These are phyloP conservation scores for Xestia sexstrigata DNA, from an alignment of 2,888 invertebrate species.

Conservation along the genomic window DNA sequence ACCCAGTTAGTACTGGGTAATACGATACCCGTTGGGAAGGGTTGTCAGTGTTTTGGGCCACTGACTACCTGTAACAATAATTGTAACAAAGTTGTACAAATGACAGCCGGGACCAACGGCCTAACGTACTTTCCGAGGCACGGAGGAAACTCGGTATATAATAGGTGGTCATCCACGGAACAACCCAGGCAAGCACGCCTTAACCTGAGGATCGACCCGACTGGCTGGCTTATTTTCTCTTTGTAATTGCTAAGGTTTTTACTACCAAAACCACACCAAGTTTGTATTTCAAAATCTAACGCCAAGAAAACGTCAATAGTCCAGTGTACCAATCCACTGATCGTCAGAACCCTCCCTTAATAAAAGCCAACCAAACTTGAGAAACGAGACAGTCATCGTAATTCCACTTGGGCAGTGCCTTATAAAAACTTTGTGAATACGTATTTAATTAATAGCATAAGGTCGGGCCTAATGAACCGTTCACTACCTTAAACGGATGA, in stretches of 20 bases:
- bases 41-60: too few species aligned
- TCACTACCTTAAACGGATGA: constrained; percentile 87
- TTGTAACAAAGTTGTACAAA: too few species aligned
- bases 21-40: too few species aligned
- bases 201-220: too few species aligned
- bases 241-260: neutral
- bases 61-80: too few species aligned
- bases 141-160: too few species aligned
- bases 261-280: neutral
- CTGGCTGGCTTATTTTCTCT: neutral
- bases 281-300: neutral
- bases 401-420: constrained; percentile 38
- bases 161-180: too few species aligned
- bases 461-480: constrained; percentile 86
- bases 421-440: constrained; percentile 75
- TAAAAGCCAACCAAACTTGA: constrained; percentile 13
- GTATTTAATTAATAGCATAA: constrained; percentile 84
- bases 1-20: too few species aligned
- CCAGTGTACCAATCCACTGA: too few species aligned
- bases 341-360: neutral
- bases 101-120: too few species aligned
- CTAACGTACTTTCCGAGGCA: too few species aligned
- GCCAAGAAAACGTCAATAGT: neutral
- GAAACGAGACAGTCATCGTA: constrained; percentile 19
- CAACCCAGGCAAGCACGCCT: too few species aligned